Evolutionary conservation across 92 coral and sea anemone species (phyloP), one percentile per base, ranked within the genome.

Genomic region (Porites lobata): DNA sequence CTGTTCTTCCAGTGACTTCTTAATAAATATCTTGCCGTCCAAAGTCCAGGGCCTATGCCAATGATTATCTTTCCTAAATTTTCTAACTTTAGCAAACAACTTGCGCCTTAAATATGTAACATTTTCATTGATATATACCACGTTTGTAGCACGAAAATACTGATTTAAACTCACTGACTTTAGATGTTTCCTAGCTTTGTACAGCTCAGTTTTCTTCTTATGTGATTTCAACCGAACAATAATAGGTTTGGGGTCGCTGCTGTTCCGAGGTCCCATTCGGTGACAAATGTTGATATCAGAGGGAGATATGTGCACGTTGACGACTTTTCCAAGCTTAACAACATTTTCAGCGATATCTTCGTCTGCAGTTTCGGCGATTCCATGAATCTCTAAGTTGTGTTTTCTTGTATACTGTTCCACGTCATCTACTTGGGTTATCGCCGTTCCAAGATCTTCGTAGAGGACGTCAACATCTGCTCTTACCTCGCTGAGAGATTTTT

Each of bases 241-340:
- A 56, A 56, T 56, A 1, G 61, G 78, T 50, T 56, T 50, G 9
- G 29, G 63, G 26, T 5, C 78, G 8, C 62, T 20, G 62, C 20
- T 72, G 58, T 29, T 18, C 26, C 15, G 61, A 13, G 78, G 18
- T 50, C 9, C 61, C 78, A 73, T 73, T 50, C 78, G 7, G 56
- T 71, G 76, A 8, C 76, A 71, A 38, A 71, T 71, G 56, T 38
- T 24, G 7, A 71, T 43, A 54, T 50, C 15, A 14, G 2, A 2
- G 17, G 50, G 50, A 17, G 78, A 38, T 15, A 32, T 38, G 47
- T 72, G 77, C 56, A 50, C 77, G 22, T 72, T 72, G 77, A 72
- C n/a, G 9, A 72, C 58, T 18, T 76, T 76, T 76, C 80, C 67
- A 76, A 76, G 80, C 80, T 54, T 76, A 56, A 50, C 79, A 14